A percentile compares a stretch with the other conserved stretches of the same genome.
Conservation (phyloP, 2,797 vertebrate species). For the Thripadectes ignobilis region DNA sequence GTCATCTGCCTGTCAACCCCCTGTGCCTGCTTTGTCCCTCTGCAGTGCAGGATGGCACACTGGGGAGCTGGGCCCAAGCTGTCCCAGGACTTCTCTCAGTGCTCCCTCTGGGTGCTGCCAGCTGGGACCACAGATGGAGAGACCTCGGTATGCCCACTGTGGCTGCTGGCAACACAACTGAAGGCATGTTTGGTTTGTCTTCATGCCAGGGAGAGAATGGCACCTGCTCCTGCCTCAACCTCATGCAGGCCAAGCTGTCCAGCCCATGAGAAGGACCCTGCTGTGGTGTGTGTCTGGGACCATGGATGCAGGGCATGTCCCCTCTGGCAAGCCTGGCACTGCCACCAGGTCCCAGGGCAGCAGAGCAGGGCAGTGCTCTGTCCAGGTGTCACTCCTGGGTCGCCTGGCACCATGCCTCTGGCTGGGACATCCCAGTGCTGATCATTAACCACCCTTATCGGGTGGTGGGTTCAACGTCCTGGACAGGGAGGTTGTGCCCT, state of each 20-base stretch:
- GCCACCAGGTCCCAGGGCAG: background rate
- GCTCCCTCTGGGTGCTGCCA: background rate
- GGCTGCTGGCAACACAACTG: background rate
- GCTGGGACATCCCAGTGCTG: background rate
- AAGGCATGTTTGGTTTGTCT: background rate
- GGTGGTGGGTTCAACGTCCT: background rate
- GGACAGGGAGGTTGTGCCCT: background rate
- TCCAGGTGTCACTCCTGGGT: background rate
- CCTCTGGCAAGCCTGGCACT: background rate
- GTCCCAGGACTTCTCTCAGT: background rate
- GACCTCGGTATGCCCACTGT: background rate
- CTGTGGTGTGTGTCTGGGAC: fast-evolving
- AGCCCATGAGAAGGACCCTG: background rate
- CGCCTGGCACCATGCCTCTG: fast-evolving
- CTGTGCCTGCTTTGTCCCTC: background rate
- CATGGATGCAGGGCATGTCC: background rate
- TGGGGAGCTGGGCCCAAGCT: background rate
- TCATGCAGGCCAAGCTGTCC: background rate
- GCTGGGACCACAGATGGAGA: fast-evolving
- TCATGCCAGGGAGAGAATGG: fast-evolving
- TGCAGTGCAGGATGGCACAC: background rate
- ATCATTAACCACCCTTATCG: background rate
- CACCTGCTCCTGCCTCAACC: background rate
- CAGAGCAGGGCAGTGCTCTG: background rate
- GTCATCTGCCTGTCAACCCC: background rate